phyloP scores from a whole-genome alignment of 2,888 invertebrate genomes.

The Papilio elwesi region DNA sequence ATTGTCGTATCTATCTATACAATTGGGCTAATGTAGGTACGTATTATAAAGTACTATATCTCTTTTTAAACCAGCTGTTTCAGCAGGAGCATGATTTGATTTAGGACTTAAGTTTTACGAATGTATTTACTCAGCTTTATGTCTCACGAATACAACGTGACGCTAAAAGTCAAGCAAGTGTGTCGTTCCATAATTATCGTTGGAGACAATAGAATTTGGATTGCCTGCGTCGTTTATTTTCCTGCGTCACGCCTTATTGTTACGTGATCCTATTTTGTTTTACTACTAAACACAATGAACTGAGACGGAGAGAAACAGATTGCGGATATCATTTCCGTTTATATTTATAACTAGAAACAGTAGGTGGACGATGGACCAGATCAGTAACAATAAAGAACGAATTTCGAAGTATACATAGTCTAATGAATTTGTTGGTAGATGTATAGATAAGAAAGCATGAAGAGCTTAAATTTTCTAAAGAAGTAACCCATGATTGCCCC shows the following conservation, averaged over 20 bases:
- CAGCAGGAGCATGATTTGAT: not conserved
- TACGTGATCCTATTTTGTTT: constrained; percentile 10
- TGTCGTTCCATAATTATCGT: constrained; percentile 2
- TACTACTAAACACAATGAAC: not conserved
- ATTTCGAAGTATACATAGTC: too few species aligned
- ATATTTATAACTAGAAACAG: too few species aligned
- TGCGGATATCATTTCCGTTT: not conserved
- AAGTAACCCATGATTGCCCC: too few species aligned
- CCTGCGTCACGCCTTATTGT: constrained; percentile 10
- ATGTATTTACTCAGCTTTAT: not conserved
- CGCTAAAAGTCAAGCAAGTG: not conserved
- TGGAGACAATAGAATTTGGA: constrained; percentile 14
- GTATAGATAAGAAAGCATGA: too few species aligned
- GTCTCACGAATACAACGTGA: not conserved
- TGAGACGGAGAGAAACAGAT: not conserved
- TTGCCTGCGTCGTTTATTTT: constrained; percentile 4
- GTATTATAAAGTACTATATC: too few species aligned
- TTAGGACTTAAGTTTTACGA: not conserved
- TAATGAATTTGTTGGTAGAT: too few species aligned
- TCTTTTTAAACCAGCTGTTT: too few species aligned
- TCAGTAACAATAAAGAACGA: too few species aligned
- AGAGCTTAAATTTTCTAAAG: too few species aligned
- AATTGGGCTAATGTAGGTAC: too few species aligned
- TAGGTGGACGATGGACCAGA: too few species aligned
- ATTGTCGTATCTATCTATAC: too few species aligned